Percentiles rank a stretch among this genome's conserved stretches.
These are phyloP conservation scores for Apostichopus japonicus DNA, from an alignment of 35 echinoderm and acorn worm species.

Conservation along the genomic window DNA sequence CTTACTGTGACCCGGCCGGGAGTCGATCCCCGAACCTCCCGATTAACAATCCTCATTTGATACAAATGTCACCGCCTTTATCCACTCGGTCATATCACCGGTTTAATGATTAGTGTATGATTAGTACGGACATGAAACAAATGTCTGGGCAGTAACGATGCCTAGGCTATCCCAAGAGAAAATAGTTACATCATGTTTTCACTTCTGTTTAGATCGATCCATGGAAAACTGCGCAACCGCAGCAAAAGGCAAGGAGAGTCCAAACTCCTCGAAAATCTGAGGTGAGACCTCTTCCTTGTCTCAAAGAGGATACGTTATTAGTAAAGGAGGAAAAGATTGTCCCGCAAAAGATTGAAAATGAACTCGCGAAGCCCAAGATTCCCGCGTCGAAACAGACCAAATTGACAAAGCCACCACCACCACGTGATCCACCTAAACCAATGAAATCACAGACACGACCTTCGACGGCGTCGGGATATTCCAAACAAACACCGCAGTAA, in stretches of 20 bases:
- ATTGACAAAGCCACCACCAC: background rate
- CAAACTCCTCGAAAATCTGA: background rate
- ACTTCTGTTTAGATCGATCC: background rate
- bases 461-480: background rate
- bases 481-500: slow-evolving; percentile 18
- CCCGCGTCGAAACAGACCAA: background rate
- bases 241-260: background rate
- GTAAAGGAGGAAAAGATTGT: background rate
- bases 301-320: background rate
- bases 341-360: background rate
- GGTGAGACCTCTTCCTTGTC: background rate
- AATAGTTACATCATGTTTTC: no score
- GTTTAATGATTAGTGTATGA: no score
- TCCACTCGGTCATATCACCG: no score
- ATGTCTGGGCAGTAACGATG: no score
- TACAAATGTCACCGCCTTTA: no score
- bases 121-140: no score
- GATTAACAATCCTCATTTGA: no score
- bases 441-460: background rate
- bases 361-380: background rate
- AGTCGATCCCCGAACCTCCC: no score
- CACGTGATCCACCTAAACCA: background rate
- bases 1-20: no score
- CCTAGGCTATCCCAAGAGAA: no score
- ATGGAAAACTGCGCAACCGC: slow-evolving; percentile 11